These are phyloP conservation scores for Cyprinodon brontotheroides DNA, from an alignment of 2,113 vertebrate genomes.

Conservation along the genomic window DNA sequence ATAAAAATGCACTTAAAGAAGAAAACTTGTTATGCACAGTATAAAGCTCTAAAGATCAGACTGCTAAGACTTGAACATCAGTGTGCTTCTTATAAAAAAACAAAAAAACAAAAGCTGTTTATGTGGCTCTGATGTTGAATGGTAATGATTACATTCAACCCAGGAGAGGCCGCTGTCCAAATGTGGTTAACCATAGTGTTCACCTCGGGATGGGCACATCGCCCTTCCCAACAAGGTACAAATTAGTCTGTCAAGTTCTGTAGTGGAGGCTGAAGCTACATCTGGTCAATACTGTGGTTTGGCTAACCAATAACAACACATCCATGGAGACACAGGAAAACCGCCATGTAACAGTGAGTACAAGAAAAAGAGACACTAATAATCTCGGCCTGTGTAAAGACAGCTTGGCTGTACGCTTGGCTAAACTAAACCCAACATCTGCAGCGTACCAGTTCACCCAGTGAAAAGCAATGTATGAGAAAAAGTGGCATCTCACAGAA, in stretches of 20 bases:
- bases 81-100: conserved; percentile 18
- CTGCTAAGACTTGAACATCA: conserved; percentile 2
- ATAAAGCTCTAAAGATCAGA: not conserved
- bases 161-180: conserved; percentile 5
- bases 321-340: not conserved
- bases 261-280: conserved; percentile 6
- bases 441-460: not conserved
- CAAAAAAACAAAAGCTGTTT: not conserved
- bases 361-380: not conserved
- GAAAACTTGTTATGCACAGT: too few species aligned
- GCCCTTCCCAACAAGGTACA: not conserved
- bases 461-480: not conserved
- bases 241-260: conserved; percentile 6
- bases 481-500: not conserved
- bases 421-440: not conserved
- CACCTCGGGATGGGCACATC: conserved; percentile 25
- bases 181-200: conserved; percentile 43
- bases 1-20: too few species aligned
- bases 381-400: not conserved
- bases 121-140: conserved; percentile 16
- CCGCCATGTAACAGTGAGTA: not conserved
- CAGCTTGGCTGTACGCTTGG: not conserved
- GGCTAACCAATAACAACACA: not conserved
- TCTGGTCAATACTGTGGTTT: conserved; percentile 50
- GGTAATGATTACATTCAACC: not conserved